These are phyloP conservation scores for Bos taurus DNA, from an alignment of 2,113 vertebrate species.

Conservation along the genomic window DNA sequence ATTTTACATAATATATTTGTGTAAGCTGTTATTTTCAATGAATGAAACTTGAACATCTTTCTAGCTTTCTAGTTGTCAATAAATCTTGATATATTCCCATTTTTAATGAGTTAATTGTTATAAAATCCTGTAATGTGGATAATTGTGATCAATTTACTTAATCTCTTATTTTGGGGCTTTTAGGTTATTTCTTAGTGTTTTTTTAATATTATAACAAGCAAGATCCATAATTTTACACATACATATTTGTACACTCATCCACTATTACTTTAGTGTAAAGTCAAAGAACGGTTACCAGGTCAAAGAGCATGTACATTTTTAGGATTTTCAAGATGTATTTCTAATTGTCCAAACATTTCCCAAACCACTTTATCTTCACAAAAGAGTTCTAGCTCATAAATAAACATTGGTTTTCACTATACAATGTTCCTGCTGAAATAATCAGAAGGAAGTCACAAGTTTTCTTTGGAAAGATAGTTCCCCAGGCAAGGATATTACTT, in stretches of 20 bases:
- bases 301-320: not conserved
- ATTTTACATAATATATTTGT: not conserved
- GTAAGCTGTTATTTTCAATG: not conserved
- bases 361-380: not conserved
- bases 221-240: not conserved
- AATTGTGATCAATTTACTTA: not conserved
- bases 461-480: not conserved
- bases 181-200: slow-evolving; percentile 3
- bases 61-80: not conserved
- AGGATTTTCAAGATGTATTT: not conserved
- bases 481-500: not conserved
- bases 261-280: not conserved
- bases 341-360: not conserved
- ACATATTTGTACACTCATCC: not conserved
- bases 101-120: not conserved
- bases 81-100: not conserved
- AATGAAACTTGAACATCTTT: not conserved
- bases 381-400: not conserved
- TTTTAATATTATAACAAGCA: not conserved
- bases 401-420: not conserved
- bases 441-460: not conserved
- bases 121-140: not conserved
- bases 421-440: not conserved
- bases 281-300: not conserved
- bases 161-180: not conserved